Conservation (phyloP, 2,888 invertebrate species). For the Steinernema carpocapsae region DNA sequence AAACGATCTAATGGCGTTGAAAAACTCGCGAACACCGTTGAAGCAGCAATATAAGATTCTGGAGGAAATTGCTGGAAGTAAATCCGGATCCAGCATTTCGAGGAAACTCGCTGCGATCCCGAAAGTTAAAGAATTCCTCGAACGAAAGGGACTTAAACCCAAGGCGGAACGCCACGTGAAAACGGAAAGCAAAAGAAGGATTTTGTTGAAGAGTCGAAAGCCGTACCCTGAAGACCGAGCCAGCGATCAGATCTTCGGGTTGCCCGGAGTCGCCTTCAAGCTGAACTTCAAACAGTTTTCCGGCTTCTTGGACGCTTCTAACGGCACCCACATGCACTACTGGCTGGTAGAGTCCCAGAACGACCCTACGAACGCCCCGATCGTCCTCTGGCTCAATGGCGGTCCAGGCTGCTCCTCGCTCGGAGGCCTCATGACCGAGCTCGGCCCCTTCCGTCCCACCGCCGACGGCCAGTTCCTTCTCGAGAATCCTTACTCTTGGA, state of each 20-base stretch:
- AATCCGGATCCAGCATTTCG: background rate
- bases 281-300: slow-evolving; percentile 71
- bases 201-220: no score
- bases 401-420: slow-evolving; percentile 69
- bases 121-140: no score
- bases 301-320: slow-evolving; percentile 67
- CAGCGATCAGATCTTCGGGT: no score
- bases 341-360: slow-evolving; percentile 63
- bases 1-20: no score
- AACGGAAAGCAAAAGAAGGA: no score
- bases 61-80: slow-evolving; percentile 39
- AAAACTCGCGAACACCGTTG: slow-evolving; percentile 34
- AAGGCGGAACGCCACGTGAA: no score
- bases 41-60: slow-evolving; percentile 39
- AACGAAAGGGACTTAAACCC: no score
- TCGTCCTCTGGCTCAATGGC: slow-evolving; percentile 71
- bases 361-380: slow-evolving; percentile 69
- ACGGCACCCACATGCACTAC: slow-evolving; percentile 70
- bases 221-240: no score
- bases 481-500: slow-evolving; percentile 65
- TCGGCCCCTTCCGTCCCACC: slow-evolving; percentile 70
- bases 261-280: slow-evolving; percentile 56
- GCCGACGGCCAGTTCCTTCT: slow-evolving; percentile 55
- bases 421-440: slow-evolving; percentile 69
- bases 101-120: no score